Base-by-base conservation (phyloP, 1,140 invertebrate species). In the Micrasema longulum region DNA sequence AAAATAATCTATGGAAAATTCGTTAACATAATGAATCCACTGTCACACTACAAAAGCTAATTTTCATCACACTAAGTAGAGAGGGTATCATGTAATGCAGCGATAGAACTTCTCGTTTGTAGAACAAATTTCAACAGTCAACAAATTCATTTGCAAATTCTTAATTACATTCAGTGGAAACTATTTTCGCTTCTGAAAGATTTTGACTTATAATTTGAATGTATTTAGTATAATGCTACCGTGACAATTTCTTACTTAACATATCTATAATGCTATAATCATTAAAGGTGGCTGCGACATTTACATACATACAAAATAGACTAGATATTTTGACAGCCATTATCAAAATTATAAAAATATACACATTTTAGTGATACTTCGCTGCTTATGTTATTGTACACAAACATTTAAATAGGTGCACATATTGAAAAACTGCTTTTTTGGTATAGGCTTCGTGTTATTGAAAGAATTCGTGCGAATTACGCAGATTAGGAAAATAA, bases 331-430 rank as follows among this genome's bases (percentile, higher is more conserved):
- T 69, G 74, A 76, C 74, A 76, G 74, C 74, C 74, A 70, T 76
- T 76, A 76, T 72, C 74, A 72, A 76, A 76, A 70, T 66, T 76
- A 72, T 70, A 72, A 76, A 76, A 76, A 76, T 76, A 76, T 72
- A 76, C 69, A 71, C 67, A 70, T 76, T 72, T 71, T 60, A 43
- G 48, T 62, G 60, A 74, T 69, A 69, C 65, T 60, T 74, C 23
- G 65, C 50, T 63, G 36, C 69, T 74, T 68, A 74, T 64, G 36
- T 70, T 71, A 73, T 41, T 52, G 67, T 66, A 62, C 38, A 57
- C 41, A 60, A 67, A 53, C 26, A 57, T 57, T 57, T 20, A 18
- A n/a, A n/a, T n/a, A n/a, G n/a, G n/a, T n/a, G n/a, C n/a, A n/a
- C n/a, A n/a, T n/a, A n/a, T n/a, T n/a, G n/a, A n/a, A 36, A 16